These are phyloP conservation scores for Stegostoma tigrinum DNA, from an alignment of 2,113 vertebrate genomes.

Conservation along the genomic window DNA sequence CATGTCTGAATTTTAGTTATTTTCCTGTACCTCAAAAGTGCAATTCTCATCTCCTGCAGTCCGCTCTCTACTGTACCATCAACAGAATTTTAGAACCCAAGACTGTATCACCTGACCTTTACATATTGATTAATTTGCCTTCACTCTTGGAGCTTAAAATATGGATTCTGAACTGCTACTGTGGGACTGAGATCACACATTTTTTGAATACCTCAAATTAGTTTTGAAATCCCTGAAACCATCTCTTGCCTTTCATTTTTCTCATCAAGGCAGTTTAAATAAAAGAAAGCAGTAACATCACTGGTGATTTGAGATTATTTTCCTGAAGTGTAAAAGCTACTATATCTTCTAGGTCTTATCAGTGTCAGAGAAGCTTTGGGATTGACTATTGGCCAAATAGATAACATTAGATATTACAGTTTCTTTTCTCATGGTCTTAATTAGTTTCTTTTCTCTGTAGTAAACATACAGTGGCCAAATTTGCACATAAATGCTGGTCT, in stretches of 20 bases:
- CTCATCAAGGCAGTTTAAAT: not conserved
- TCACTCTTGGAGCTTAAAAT: not conserved
- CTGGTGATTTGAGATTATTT: not conserved
- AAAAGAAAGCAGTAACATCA: not conserved
- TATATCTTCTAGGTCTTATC: not conserved
- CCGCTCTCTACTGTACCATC: not conserved
- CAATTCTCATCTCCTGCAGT: not conserved
- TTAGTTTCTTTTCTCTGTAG: not conserved
- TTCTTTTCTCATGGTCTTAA: not conserved
- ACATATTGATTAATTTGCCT: not conserved
- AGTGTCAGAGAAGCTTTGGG: not conserved
- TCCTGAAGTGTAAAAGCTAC: not conserved
- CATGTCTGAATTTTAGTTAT: not conserved
- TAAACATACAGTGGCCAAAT: not conserved
- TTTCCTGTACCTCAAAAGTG: not conserved
- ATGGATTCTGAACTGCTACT: not conserved
- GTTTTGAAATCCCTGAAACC: not conserved
- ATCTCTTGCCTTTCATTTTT: not conserved
- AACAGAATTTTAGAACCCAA: not conserved
- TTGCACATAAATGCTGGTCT: not conserved
- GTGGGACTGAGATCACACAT: not conserved
- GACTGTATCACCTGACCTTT: not conserved
- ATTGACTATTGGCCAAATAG: not conserved
- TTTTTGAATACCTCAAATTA: not conserved
- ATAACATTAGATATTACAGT: not conserved